A percentile compares a stretch with the other conserved stretches of the same genome.
Conservation (phyloP, 2,888 invertebrate species). For the Arenicola marina region DNA sequence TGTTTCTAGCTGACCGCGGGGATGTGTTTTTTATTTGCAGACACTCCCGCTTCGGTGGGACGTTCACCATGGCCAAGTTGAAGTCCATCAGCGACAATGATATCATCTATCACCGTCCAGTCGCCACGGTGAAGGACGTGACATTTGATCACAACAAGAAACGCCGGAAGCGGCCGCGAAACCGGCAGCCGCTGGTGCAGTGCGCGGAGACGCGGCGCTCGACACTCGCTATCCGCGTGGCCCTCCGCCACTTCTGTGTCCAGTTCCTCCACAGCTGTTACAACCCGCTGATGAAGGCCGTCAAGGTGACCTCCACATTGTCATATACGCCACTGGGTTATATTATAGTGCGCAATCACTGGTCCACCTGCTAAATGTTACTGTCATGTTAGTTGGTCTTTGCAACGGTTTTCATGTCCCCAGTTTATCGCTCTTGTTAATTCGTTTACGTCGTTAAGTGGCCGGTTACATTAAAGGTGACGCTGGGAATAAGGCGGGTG, state of each 20-base stretch:
- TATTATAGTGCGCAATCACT: too few species aligned
- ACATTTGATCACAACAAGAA: conserved; percentile 78
- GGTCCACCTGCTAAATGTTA: too few species aligned
- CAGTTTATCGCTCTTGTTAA: too few species aligned
- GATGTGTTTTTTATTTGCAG: conserved; percentile 62
- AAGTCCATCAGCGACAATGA: conserved; percentile 89
- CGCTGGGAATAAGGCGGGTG: too few species aligned
- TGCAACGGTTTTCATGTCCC: too few species aligned
- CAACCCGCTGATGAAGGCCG: conserved; percentile 87
- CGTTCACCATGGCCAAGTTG: conserved; percentile 88
- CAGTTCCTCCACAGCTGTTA: conserved; percentile 91
- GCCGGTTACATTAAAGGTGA: too few species aligned
- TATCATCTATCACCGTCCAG: conserved; percentile 81
- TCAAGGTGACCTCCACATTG: too few species aligned
- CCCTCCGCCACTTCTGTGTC: conserved; percentile 88
- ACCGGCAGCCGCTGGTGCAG: conserved; percentile 73
- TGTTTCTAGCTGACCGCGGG: too few species aligned
- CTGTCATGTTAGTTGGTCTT: too few species aligned
- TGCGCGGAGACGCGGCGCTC: conserved; percentile 75
- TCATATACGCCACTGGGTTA: too few species aligned
- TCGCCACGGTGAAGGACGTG: conserved; percentile 75
- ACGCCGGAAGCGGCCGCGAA: conserved; percentile 73
- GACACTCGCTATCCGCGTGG: conserved; percentile 83
- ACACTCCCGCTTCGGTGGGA: conserved; percentile 92
- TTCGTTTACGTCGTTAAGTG: too few species aligned